A percentile compares a stretch with the other conserved stretches of the same genome.
These are phyloP conservation scores for Cirrhinus molitorella DNA, from an alignment of 2,797 vertebrate genomes.

Conservation along the genomic window DNA sequence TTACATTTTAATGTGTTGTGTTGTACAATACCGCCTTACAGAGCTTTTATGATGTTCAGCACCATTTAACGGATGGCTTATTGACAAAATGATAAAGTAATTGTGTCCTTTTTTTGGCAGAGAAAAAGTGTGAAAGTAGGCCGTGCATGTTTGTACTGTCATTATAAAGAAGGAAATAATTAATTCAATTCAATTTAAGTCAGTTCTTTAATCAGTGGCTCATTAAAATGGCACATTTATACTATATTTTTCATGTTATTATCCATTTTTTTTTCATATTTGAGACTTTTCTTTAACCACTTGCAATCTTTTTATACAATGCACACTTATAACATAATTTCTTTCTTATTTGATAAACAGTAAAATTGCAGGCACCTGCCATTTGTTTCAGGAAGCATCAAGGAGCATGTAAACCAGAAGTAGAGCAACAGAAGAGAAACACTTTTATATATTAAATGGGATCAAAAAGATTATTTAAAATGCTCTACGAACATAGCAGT, in stretches of 20 bases:
- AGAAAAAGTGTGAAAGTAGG: neutral
- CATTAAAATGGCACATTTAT: neutral
- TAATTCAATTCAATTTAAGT: too few species aligned
- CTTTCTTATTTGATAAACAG: neutral
- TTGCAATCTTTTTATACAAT: neutral
- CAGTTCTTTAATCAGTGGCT: neutral
- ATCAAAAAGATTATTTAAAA: neutral
- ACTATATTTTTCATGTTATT: neutral
- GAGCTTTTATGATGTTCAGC: slow-evolving; percentile 14
- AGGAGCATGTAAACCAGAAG: slow-evolving; percentile 11
- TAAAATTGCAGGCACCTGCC: neutral
- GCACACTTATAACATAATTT: neutral
- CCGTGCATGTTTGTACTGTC: neutral
- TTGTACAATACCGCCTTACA: neutral
- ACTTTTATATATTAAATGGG: neutral
- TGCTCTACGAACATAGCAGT: neutral
- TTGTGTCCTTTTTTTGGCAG: neutral
- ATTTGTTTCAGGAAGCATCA: neutral
- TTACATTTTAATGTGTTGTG: neutral
- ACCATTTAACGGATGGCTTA: slow-evolving; percentile 17
- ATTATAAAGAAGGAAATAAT: neutral
- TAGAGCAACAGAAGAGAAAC: neutral
- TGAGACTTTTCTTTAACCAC: neutral
- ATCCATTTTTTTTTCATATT: neutral
- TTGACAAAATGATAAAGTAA: neutral